Evolutionary conservation across 2,797 vertebrate species (phyloP).

Genomic region (Acrocephalus scirpaceus): DNA sequence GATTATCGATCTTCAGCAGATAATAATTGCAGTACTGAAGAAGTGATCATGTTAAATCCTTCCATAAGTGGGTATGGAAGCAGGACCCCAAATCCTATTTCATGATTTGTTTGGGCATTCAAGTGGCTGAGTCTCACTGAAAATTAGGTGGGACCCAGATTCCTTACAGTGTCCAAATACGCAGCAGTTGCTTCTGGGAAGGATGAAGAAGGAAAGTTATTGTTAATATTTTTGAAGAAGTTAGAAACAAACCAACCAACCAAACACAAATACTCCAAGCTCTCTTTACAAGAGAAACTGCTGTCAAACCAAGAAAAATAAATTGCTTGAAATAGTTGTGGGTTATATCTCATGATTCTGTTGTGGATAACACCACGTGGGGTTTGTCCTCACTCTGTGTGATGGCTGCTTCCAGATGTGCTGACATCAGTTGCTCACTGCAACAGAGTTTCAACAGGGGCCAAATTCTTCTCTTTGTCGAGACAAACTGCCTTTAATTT

Average conservation of each 20-base stretch:
- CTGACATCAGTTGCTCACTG: background rate
- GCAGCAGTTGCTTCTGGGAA: background rate
- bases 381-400: rapidly evolving
- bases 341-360: background rate
- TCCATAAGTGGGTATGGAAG: background rate
- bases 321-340: background rate
- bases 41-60: background rate
- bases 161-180: background rate
- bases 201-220: background rate
- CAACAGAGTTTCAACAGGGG: background rate
- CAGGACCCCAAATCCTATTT: background rate
- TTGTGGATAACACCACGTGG: rapidly evolving
- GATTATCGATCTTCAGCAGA: background rate
- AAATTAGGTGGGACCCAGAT: background rate
- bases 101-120: background rate
- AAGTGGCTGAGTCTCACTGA: background rate
- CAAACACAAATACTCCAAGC: background rate
- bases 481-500: background rate
- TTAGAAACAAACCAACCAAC: background rate
- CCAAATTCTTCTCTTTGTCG: background rate
- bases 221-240: background rate
- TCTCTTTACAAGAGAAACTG: background rate
- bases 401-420: background rate
- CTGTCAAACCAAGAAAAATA: background rate
- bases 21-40: background rate